Conservation (phyloP, 2,888 invertebrate species). For the Dexiosoma caninum region DNA sequence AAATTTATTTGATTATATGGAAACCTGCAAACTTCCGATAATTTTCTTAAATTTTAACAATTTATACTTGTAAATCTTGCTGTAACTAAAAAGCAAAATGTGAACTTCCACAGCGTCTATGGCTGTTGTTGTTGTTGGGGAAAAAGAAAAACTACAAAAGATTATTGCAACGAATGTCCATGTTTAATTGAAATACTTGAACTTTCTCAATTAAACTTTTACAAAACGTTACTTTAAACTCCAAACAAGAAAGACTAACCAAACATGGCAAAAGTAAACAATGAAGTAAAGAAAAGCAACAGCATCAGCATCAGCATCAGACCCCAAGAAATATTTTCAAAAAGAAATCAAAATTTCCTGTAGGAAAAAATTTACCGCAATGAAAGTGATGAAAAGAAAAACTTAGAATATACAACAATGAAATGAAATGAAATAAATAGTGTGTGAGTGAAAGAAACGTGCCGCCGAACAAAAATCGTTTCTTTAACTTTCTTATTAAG, state of each 20-base stretch:
- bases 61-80: constrained; percentile 3
- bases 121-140: constrained; percentile 19
- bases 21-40: background rate
- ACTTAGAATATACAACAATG: constrained; percentile 2
- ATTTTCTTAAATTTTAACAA: background rate
- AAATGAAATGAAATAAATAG: constrained; percentile 15
- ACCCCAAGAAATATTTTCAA: background rate
- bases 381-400: constrained; percentile 5
- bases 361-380: constrained; percentile 2
- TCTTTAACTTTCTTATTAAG: constrained; percentile 6
- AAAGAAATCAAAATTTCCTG: constrained; percentile 1
- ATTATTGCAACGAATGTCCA: constrained; percentile 73
- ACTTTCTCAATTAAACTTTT: constrained; percentile 78
- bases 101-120: constrained; percentile 17
- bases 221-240: constrained; percentile 68
- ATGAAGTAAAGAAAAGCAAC: background rate
- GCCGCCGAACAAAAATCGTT: constrained; percentile 1
- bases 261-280: constrained; percentile 21
- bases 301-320: too few relatives aligned
- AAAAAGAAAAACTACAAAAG: constrained; percentile 15
- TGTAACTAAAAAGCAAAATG: background rate
- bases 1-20: too few relatives aligned
- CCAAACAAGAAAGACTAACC: constrained; percentile 24
- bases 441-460: constrained; percentile 15
- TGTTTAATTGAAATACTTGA: constrained; percentile 78